Evolutionary conservation across 2,113 vertebrate species (phyloP).

Genomic region (Chrysochloris asiatica): DNA sequence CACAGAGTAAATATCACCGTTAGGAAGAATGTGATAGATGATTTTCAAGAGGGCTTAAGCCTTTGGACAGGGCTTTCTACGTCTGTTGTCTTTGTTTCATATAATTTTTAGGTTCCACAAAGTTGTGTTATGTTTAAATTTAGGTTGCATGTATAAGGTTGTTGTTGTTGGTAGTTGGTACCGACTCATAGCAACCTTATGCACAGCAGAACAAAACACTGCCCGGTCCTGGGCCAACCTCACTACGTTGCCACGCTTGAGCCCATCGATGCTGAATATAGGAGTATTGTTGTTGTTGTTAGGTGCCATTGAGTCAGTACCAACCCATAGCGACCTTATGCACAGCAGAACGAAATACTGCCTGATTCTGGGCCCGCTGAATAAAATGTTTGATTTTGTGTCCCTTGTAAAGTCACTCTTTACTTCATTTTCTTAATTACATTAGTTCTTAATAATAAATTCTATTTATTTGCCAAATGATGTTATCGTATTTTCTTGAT

Average conservation of each 20-base stretch:
- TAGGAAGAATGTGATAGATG: background rate
- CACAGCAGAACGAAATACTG: too few species aligned
- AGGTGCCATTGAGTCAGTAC: too few species aligned
- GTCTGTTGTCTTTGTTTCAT: background rate
- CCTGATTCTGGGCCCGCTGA: background rate
- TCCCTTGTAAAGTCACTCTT: background rate
- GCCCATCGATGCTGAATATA: too few species aligned
- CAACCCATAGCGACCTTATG: too few species aligned
- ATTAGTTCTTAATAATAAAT: background rate
- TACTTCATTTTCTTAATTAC: conserved; percentile 2
- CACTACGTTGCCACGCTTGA: too few species aligned
- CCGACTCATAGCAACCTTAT: too few species aligned
- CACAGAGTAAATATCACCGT: background rate
- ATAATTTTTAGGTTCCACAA: background rate
- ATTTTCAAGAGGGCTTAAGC: background rate
- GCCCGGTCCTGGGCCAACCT: too few species aligned
- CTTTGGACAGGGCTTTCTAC: background rate
- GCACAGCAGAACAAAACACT: too few species aligned
- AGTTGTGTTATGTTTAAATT: background rate
- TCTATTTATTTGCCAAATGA: conserved; percentile 48
- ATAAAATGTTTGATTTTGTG: background rate
- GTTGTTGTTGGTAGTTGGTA: too few species aligned
- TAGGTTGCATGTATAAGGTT: background rate
- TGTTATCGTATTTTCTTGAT: background rate
- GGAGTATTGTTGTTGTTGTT: too few species aligned